Evolutionary conservation across 2,888 invertebrate genomes (phyloP).

Genomic region (Apamea sordens): DNA sequence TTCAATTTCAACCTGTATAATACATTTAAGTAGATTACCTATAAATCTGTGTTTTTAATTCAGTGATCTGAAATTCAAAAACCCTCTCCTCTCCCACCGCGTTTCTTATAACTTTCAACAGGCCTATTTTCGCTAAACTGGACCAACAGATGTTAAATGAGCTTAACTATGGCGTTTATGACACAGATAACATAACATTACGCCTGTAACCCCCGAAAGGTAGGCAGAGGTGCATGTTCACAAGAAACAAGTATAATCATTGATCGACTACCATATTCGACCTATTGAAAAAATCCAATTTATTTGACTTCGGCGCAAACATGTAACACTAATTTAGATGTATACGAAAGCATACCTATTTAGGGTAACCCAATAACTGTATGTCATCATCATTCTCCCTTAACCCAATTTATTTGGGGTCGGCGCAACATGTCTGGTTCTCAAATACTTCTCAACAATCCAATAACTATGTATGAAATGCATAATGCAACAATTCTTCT

Average conservation of each 20-base stretch:
- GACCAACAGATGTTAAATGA: not conserved
- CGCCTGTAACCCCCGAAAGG: not conserved
- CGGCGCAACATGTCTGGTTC: no score
- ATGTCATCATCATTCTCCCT: no score
- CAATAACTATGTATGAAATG: not conserved
- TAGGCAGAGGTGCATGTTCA: not conserved
- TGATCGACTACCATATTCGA: not conserved
- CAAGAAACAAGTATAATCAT: not conserved
- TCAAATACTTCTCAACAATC: no score
- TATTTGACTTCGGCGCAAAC: not conserved
- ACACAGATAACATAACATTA: not conserved
- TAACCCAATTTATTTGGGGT: no score
- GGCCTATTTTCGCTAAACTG: not conserved
- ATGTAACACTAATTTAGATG: slow-evolving; percentile 7
- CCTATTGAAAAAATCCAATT: no score
- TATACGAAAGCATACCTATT: slow-evolving; percentile 3
- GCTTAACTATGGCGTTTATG: not conserved
- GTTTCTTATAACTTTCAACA: not conserved
- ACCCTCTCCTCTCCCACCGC: not conserved
- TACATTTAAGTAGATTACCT: not conserved
- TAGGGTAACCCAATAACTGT: slow-evolving; percentile 7
- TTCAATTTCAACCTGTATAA: slow-evolving; percentile 9
- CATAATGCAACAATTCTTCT: not conserved
- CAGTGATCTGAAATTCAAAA: not conserved
- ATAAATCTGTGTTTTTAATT: not conserved